Evolutionary conservation across 2,888 invertebrate genomes (phyloP).

Genomic region (Megamerina dolium): DNA sequence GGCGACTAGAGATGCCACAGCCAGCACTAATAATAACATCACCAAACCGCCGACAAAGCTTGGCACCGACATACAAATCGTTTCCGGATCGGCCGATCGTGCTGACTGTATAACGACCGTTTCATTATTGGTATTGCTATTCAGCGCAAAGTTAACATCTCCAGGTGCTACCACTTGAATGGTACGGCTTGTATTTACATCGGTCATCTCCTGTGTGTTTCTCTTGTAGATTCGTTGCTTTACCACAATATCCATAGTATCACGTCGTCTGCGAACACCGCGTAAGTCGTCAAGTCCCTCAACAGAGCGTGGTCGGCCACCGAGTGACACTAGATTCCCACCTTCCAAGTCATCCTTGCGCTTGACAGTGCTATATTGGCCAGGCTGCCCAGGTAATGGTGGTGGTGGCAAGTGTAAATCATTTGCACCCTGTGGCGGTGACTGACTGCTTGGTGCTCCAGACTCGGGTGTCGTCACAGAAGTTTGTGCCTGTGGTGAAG

Average conservation of each 20-base stretch:
- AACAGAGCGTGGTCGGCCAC: slow-evolving; percentile 82
- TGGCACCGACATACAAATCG: slow-evolving; percentile 89
- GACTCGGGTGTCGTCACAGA: slow-evolving; percentile 63
- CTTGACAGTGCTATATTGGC: slow-evolving; percentile 74
- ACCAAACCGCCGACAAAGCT: slow-evolving; percentile 89
- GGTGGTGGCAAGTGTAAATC: slow-evolving; percentile 79
- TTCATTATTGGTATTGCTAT: slow-evolving; percentile 65
- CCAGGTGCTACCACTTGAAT: slow-evolving; percentile 92
- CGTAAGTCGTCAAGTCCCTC: slow-evolving; percentile 76
- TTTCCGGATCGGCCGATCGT: slow-evolving; percentile 72
- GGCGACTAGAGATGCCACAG: slow-evolving; percentile 84
- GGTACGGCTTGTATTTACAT: slow-evolving; percentile 81
- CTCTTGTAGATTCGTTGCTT: slow-evolving; percentile 74
- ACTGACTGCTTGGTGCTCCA: slow-evolving; percentile 52
- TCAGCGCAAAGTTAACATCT: slow-evolving; percentile 85
- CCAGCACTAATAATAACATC: slow-evolving; percentile 80
- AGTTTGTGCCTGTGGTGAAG: slow-evolving; percentile 75
- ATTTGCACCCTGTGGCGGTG: slow-evolving; percentile 54
- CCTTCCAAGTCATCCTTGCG: slow-evolving; percentile 62
- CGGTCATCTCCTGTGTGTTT: slow-evolving; percentile 85
- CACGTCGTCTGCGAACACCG: slow-evolving; percentile 63
- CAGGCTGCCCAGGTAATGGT: slow-evolving; percentile 73
- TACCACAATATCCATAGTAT: slow-evolving; percentile 57
- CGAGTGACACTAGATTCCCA: slow-evolving; percentile 66
- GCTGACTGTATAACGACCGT: slow-evolving; percentile 82